Evolutionary conservation across 2,888 invertebrate species (phyloP), one percentile per base, ranked within the genome.

Genomic region (Cerastoderma edule): DNA sequence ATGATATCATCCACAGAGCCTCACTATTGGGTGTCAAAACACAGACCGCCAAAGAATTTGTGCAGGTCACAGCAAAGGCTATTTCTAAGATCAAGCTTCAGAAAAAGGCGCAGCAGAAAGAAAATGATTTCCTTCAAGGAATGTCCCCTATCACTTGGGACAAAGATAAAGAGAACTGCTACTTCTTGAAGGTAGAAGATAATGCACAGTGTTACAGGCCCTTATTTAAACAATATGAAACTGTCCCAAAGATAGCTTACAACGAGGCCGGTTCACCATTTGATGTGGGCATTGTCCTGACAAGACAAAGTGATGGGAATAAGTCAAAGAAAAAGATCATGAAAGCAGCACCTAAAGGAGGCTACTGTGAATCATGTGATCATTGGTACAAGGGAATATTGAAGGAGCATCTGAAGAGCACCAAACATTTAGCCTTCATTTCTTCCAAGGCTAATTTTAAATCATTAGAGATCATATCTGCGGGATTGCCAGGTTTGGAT

Each of bases 311-410:
- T 46, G 78, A 77, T 32, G 67, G 70, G 16, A 79, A 83, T 44
- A 73, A 82, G 24, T 74, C 75, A 30, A 80, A 82, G 53, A 76
- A 79, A 44, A 84, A 76, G 44, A 67, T 76, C 30, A 39, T 67
- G 60, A 67, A 69, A 13, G 67, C 67, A 3, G 60, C 67, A 0
- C 39, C 75, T 30, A 82, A 73, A 56, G 83, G 83, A 24, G 86
- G 85, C 1, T 86, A 79, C 56, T 86, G 86, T 82, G 86, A 86
- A 50, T 80, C 83, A 10, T 86, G 86, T 77, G 82, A 86, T 70
- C 80, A 85, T 48, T 86, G 86, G 86, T 86, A 80, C 50, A 85
- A 78, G 68, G 81, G 85, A 67, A 74, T 83, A 28, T 66, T 86
- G 24, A 70, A 78, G 46, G 85, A 86, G 68, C 86, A 86, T 57